Base-by-base conservation (phyloP, 2,888 invertebrate species). In the Torymus tubicola region DNA sequence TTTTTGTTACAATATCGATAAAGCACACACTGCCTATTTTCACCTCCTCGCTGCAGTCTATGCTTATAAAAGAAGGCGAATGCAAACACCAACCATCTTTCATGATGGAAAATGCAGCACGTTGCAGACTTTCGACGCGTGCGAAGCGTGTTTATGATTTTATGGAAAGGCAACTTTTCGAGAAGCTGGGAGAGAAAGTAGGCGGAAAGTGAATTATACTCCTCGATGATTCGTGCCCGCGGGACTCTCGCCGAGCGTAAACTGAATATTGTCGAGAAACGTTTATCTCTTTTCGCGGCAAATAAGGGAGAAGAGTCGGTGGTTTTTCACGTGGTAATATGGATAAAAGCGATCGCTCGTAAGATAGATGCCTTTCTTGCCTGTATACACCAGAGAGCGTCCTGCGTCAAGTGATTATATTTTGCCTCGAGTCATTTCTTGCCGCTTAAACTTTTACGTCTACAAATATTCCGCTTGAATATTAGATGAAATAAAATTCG, bases 171-270 rank as follows among this genome's bases (percentile, higher is more conserved):
- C 60, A 61, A 67, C 50, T 64, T 24, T 24, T 63, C 10, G 14
- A 14, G 52, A 12, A 50, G 24, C 24, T 24, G 24, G 11, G 60
- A 18, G 57, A 21, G 61, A 72, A 72, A 78, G 60, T 67, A 63
- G 21, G 61, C 18, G 72, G 55, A 55, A 78, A 78, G 72, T 78
- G 72, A 78, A 78, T 78, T 78, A 78, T 72, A 67, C 61, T 31
- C 11, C 71, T 42, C 72, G 78, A 78, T 78, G 68, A 78, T 78
- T 78, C 67, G 60, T 53, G 61, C 72, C 61, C 10, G 64, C 50
- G 70, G 77, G 70, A 63, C 65, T 55, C 58, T 71, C 31, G 69
- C 57, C 12, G 67, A 78, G 67, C 53, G 78, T 67, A 78, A 78
- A 78, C 71, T 67, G 60, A 78, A 72, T 72, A 71, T 78, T 65